Evolutionary conservation across 2,797 vertebrate genomes (phyloP), one percentile per base, ranked within the genome.

Genomic region (Acanthis flammea): DNA sequence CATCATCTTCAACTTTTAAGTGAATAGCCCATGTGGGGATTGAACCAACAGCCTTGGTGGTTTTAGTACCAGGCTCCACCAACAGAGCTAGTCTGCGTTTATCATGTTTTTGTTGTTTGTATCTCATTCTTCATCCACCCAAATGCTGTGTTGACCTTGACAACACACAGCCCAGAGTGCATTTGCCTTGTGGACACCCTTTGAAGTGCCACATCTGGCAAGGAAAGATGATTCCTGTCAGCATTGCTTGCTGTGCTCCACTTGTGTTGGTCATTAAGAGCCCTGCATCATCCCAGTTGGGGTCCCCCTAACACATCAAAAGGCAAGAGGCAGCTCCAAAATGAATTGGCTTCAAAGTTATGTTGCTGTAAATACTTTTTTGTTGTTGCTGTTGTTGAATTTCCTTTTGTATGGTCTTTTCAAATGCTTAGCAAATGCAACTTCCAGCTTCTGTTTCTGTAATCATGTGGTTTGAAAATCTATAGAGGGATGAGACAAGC

Each of bases 1-100:
- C 11, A 33, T 61, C 31, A 27, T 31, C 21, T 41, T 23, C 14
- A 31, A 9, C 22, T 70, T 31, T 33, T 22, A 54, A 62, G 25
- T 70, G 55, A 19, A 41, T 31, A 47, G 25, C 21, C 41, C 41
- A 62, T 19, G 31, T 5, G 12, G 41, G 12, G 12, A 35, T 16
- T 55, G 57, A 55, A 48, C 8, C 5, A 47, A 31, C 48, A 48
- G 2, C 31, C 22, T 31, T 35, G 35, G 14, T 9, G 8, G 1
- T 62, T 77, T 48, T 48, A 42, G 55, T 42, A 55, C 18, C 18
- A 42, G 37, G 71, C 37, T 67, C 27, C 25, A 75, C 22, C 45
- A n/a, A 15, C 0, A 0, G 27, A 50, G 18, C 44, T 37, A 16
- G 10, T 50, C 41, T 47, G 33, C 4, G 6, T 48, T 23, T 37